Conservation (phyloP, 2,888 invertebrate species). For the Formica aserva region DNA sequence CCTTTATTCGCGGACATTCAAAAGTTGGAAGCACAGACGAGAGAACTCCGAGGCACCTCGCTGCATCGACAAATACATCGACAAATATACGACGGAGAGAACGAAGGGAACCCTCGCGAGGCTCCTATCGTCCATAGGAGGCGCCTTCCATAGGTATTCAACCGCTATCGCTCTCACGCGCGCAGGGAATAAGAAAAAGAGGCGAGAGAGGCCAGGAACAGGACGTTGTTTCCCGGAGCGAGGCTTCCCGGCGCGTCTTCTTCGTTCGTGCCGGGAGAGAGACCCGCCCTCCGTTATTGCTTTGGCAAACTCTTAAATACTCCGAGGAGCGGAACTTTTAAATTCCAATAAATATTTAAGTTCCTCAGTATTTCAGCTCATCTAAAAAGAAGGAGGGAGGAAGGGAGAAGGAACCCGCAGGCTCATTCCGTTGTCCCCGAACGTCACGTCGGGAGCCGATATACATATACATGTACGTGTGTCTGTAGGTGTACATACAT, state of each 20-base stretch:
- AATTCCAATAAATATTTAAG: conserved; percentile 84
- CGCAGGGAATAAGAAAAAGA: neutral
- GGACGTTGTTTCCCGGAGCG: conserved; percentile 16
- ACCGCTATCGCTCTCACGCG: neutral
- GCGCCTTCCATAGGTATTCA: conserved; percentile 29
- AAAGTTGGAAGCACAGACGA: neutral
- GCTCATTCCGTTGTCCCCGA: conserved; percentile 41
- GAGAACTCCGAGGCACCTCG: neutral
- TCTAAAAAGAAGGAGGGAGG: neutral
- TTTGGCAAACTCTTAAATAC: conserved; percentile 82
- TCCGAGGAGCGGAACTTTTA: conserved; percentile 80
- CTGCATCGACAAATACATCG: conserved; percentile 10
- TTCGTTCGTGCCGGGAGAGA: conserved; percentile 1
- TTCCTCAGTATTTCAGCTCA: conserved; percentile 64
- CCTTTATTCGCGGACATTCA: neutral
- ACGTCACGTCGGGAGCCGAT: conserved; percentile 20
- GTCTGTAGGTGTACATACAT: neutral
- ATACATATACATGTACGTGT: conserved; percentile 4
- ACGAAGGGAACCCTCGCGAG: conserved; percentile 26
- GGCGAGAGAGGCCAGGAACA: neutral
- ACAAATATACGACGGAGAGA: conserved; percentile 8
- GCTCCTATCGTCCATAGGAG: conserved; percentile 16
- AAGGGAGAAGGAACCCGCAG: neutral
- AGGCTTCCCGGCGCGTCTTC: neutral
- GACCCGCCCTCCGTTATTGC: conserved; percentile 57